Conservation (phyloP, 2,888 invertebrate genomes). For the Eupeodes luniger region DNA sequence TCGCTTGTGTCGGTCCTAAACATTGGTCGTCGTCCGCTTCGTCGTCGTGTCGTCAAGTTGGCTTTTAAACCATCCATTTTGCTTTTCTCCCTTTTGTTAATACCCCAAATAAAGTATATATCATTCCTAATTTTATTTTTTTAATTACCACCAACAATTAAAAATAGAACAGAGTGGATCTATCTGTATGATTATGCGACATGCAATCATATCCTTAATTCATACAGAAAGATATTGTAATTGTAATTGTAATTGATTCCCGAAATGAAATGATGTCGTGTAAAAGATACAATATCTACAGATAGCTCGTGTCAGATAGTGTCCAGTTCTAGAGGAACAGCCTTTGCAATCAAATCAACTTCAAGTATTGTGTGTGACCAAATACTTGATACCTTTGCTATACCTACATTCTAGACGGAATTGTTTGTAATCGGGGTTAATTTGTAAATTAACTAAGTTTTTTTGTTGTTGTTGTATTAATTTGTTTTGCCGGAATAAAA, state of each 20-base stretch:
- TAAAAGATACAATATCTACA: neutral
- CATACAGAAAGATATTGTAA: constrained; percentile 14
- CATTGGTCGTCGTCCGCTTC: too few species aligned
- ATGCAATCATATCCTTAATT: constrained; percentile 52
- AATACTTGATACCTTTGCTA: constrained; percentile 38
- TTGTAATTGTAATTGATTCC: constrained; percentile 37
- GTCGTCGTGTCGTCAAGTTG: constrained; percentile 19
- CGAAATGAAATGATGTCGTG: constrained; percentile 45
- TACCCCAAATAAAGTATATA: neutral
- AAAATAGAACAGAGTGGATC: constrained; percentile 1
- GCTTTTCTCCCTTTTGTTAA: constrained; percentile 9
- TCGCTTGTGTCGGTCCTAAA: neutral
- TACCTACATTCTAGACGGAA: too few species aligned
- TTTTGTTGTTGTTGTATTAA: too few species aligned
- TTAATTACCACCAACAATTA: constrained; percentile 38
- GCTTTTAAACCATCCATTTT: constrained; percentile 25
- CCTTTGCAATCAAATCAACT: constrained; percentile 32
- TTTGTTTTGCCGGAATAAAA: constrained; percentile 40
- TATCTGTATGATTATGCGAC: constrained; percentile 32
- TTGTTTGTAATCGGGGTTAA: constrained; percentile 40
- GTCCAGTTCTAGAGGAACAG: constrained; percentile 7
- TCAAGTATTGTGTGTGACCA: constrained; percentile 13
- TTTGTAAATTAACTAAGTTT: constrained; percentile 13
- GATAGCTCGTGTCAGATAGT: constrained; percentile 42
- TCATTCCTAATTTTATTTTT: constrained; percentile 17